Base-by-base conservation (phyloP, 2,888 invertebrate species). In the Pandemis heparana region DNA sequence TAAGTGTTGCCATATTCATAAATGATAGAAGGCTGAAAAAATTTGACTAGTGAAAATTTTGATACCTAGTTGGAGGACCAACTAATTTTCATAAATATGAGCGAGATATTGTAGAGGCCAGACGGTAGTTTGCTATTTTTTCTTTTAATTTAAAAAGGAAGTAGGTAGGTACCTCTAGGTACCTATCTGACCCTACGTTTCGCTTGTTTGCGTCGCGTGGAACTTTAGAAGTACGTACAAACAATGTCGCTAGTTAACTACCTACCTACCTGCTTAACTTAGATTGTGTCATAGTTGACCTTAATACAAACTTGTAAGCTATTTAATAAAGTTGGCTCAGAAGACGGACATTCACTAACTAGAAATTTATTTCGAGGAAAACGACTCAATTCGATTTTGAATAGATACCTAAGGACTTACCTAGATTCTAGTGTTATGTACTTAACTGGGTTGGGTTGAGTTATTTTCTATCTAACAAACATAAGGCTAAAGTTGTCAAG, bases 401-500 rank as follows among this genome's bases (percentile, higher is more conserved):
- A 5, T 18, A 43, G 43, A 12, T 48, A 6, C n/a, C n/a, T n/a
- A n/a, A n/a, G n/a, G n/a, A n/a, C n/a, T 23, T 7, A 14, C 5
- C 14, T 14, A 6, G 23, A 14, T 18, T 18, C 8, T 18, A 10
- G 63, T 14, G 23, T 51, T 5, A 6, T 48, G n/a, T n/a, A 43
- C 43, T 43, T n/a, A 70, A 63, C 14, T 43, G n/a, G 70, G 53
- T 63, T 23, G 32, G 53, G 41, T 43, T 9, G 23, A 32, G 10
- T 43, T 63, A 70, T 56, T 70, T 70, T 32, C 53, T 10, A 43
- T 32, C 53, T 10, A 43, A 70, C 53, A 70, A 53, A 63, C 53
- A 5, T n/a, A 48, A 14, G 63, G 43, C 41, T n/a, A 53, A 63
- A 32, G 32, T 38, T 32, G 53, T 56, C 41, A 18, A 41, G 43